Base-by-base conservation (phyloP, 2,797 vertebrate species). In the Rhodeus uyekii region DNA sequence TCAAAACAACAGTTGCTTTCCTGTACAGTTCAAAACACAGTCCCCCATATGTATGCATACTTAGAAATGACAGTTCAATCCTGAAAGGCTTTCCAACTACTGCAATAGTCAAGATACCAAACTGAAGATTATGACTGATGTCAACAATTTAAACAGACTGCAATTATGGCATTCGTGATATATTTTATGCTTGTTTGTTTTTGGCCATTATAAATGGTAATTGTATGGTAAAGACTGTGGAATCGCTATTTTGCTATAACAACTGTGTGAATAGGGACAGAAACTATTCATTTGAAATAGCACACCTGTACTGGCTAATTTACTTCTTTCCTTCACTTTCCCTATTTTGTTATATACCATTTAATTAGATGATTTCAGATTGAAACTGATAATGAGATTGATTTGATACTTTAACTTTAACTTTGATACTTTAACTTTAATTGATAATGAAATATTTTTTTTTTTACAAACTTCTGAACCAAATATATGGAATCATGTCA, bases 1-100 rank as follows among this genome's bases (percentile, higher is more conserved):
- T 64, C 90, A 86, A 87, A 81, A 89, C 90, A 90, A 84, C 88
- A 91, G 87, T 68, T 80, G 53, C 64, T 78, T 73, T 80, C 44
- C 79, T 74, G 74, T 79, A 39, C 61, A 78, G 79, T 39, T 69
- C 3, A 2, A 46, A 79, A 55, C 24, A 22, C 48, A 69, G 36
- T 34, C 38, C 19, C 12, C 12, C 27, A 50, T 68, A 85, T 73
- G 81, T 85, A 78, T 46, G 42, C n/a, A 85, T 90, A 88, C 86
- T 88, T 68, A 60, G 83, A 44, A 50, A 72, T 80, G 84, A 82
- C 69, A 82, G 68, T 44, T 42, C 53, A 34, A 65, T 83, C 64
- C 71, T 46, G 64, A 72, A 39, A 16, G 61, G 48, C 72, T 74
- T 46, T 44, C 58, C 42, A 22, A 72, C 44, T 76, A 64, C 27